Evolutionary conservation across 2,797 vertebrate species (phyloP), one percentile per base, ranked within the genome.

Genomic region (Paramormyrops hopkinsi): DNA sequence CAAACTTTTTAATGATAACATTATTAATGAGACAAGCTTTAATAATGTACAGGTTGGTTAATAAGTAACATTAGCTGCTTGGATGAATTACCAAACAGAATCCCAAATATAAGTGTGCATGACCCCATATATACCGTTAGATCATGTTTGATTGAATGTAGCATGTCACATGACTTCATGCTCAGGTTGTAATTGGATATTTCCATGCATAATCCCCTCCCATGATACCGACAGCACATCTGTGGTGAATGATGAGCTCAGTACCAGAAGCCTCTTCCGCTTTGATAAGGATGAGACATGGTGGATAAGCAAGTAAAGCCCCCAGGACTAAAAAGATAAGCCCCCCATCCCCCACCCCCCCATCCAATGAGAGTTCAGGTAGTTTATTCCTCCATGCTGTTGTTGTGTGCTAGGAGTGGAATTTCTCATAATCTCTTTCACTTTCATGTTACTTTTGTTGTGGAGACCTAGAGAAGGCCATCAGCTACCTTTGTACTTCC

Each of bases 301-400:
- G 89, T 91, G 93, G 92, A 94, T 93, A 91, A 94, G 92, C 92
- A 94, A 91, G 89, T 87, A 92, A 92, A 93, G 92, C 92, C 90
- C 93, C 91, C 92, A 93, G 91, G 17, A 90, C 93, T 92, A 89
- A 88, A 90, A 90, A 90, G 92, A 89, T 92, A 88, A 91, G 89
- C 90, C 89, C 73, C 88, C 91, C 91, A 90, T 1, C 87, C 89
- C 89, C 91, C 91, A 90, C 3, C 87, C 89, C 89, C 92, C 91
- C 90, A 76, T 54, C 93, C 90, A 92, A 93, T 86, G 89, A 91
- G 88, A 93, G 92, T 91, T 93, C 93, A 92, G 91, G 90, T 91
- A 90, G 90, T 89, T 85, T 59, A n/a, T 88, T 69, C 12, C 22
- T 65, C 69, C 25, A 8, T 82, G 59, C 50, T 85, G n/a, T 86